A percentile compares a stretch with the other conserved stretches of the same genome.
Evolutionary conservation across 2,113 vertebrate genomes (phyloP).

Genomic region (Urocitellus parryii): DNA sequence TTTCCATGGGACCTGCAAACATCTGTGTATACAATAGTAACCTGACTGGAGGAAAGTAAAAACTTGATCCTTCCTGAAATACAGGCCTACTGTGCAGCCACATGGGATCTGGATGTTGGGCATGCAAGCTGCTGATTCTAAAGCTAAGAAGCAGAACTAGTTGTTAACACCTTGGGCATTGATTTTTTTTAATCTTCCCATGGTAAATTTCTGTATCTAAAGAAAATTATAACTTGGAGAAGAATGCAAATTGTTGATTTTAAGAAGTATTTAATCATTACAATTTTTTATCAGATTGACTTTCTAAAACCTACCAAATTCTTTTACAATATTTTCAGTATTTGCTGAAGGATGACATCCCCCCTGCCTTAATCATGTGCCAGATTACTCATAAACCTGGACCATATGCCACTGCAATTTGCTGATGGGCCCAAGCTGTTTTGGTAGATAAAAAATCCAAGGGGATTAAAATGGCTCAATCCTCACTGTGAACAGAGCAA

Average conservation of each 20-base stretch:
- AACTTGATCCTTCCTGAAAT: background rate
- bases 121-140: background rate
- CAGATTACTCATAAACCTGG: slow-evolving; percentile 99
- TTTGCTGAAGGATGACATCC: slow-evolving; percentile 93
- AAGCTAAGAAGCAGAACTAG: background rate
- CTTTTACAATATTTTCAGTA: slow-evolving; percentile 89
- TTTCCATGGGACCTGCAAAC: background rate
- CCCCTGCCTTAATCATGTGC: slow-evolving; percentile 94
- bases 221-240: slow-evolving; percentile 37
- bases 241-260: slow-evolving; percentile 14
- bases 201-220: background rate
- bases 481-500: slow-evolving; percentile 89
- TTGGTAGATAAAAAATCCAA: slow-evolving; percentile 96
- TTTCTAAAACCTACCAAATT: slow-evolving; percentile 64
- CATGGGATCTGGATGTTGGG: background rate
- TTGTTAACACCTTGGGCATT: background rate
- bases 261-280: background rate
- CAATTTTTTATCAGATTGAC: slow-evolving; percentile 52
- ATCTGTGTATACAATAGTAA: background rate
- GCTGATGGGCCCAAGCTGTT: slow-evolving; percentile 99
- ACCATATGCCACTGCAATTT: slow-evolving; percentile 99
- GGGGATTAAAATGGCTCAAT: slow-evolving; percentile 95
- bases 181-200: background rate
- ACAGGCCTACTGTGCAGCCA: accelerated
- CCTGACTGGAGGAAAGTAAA: background rate